These are phyloP conservation scores for Pilophorus perplexus DNA, from an alignment of 2,888 invertebrate genomes.

Conservation along the genomic window DNA sequence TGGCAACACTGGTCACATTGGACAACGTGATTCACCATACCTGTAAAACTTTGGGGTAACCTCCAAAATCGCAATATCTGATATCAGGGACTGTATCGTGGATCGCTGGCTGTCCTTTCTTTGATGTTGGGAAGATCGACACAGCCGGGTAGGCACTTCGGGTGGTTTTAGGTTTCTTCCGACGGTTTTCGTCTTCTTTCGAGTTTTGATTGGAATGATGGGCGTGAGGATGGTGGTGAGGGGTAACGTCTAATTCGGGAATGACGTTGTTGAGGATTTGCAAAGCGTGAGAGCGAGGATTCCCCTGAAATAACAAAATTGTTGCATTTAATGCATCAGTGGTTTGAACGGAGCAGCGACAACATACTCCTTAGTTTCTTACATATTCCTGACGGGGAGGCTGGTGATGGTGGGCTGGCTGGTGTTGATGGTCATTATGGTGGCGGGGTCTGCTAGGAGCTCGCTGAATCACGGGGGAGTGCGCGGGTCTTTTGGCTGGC, in stretches of 20 bases:
- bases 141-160: constrained; percentile 2
- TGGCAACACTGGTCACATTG: no score
- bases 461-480: background rate
- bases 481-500: background rate
- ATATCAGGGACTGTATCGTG: constrained; percentile 55
- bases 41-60: constrained; percentile 70
- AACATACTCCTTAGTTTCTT: no score
- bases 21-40: constrained; percentile 50
- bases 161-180: background rate
- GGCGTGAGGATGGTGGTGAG: background rate
- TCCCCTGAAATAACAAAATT: no score
- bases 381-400: no score
- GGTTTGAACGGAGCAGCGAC: no score
- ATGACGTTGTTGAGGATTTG: no score
- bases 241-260: background rate
- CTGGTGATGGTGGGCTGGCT: no score
- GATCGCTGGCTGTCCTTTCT: background rate
- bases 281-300: no score
- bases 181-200: background rate
- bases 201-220: no score
- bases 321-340: no score
- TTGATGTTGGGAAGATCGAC: constrained; percentile 6
- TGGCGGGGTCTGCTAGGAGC: no score
- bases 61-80: constrained; percentile 76
- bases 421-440: no score